phyloP scores from a whole-genome alignment of 1,140 invertebrate species.

The Maconellicoccus hirsutus region DNA sequence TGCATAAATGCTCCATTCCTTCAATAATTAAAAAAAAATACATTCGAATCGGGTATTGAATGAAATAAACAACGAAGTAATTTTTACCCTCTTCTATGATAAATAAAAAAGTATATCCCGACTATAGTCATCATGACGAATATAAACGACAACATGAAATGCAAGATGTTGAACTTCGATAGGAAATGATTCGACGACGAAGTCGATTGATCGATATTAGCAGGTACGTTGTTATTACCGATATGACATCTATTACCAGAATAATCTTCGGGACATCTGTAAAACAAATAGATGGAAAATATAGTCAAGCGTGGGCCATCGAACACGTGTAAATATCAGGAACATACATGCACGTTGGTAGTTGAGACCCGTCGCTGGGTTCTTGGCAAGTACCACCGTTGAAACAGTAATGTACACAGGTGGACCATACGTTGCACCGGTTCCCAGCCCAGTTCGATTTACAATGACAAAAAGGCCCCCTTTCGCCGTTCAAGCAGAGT shows the following conservation, averaged over 20 bases:
- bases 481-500: slow-evolving; percentile 23
- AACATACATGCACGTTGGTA: slow-evolving; percentile 22
- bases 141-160: neutral
- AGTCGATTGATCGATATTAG: neutral
- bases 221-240: neutral
- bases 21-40: slow-evolving; percentile 14
- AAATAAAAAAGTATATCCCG: neutral
- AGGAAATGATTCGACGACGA: neutral
- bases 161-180: neutral
- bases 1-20: slow-evolving; percentile 48
- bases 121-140: neutral
- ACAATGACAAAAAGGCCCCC: slow-evolving; percentile 32
- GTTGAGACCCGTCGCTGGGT: neutral
- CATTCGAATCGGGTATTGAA: too few species aligned
- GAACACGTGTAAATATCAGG: too few species aligned
- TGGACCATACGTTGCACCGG: slow-evolving; percentile 39
- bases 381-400: slow-evolving; percentile 38
- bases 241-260: slow-evolving; percentile 35
- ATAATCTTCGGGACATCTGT: slow-evolving; percentile 35
- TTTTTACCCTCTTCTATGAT: neutral
- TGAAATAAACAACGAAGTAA: too few species aligned
- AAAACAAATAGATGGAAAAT: slow-evolving; percentile 25
- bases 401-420: slow-evolving; percentile 44
- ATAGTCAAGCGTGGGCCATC: too few species aligned
- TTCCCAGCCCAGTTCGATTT: slow-evolving; percentile 40